A percentile compares a stretch with the other conserved stretches of the same genome.
These are phyloP conservation scores for Chionodraco myersi DNA, from an alignment of 2,113 vertebrate species.

Conservation along the genomic window DNA sequence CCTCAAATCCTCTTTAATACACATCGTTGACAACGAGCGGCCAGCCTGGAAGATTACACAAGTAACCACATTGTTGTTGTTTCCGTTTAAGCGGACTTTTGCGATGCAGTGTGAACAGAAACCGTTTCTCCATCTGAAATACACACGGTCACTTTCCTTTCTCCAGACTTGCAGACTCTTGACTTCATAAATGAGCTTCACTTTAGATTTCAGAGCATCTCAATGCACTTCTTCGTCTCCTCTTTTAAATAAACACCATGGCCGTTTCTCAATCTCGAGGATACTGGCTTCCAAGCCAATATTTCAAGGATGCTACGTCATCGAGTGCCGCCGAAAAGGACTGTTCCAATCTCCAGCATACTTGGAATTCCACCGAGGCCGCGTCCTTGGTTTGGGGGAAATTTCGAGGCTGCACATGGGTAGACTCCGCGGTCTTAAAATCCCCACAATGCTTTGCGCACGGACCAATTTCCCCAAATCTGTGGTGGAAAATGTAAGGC, in stretches of 20 bases:
- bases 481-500: no score
- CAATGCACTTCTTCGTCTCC: slow-evolving; percentile 43
- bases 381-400: no score
- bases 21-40: slow-evolving; percentile 68
- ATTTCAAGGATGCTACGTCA: no score
- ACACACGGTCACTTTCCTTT: slow-evolving; percentile 52
- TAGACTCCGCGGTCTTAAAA: no score
- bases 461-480: no score
- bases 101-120: slow-evolving; percentile 40
- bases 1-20: slow-evolving; percentile 71
- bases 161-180: slow-evolving; percentile 54
- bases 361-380: no score
- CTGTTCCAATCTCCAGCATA: no score
- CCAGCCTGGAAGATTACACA: slow-evolving; percentile 32
- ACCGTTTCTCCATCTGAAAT: not conserved
- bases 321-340: no score
- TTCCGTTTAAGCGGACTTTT: slow-evolving; percentile 14
- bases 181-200: slow-evolving; percentile 27
- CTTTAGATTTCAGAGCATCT: slow-evolving; percentile 55
- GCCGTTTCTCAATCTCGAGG: no score
- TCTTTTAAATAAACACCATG: slow-evolving; percentile 64
- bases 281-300: no score
- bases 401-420: no score
- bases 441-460: no score
- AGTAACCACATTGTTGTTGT: slow-evolving; percentile 34